phyloP scores from a whole-genome alignment of 2,113 vertebrate genomes.

The Trogon melanurus region DNA sequence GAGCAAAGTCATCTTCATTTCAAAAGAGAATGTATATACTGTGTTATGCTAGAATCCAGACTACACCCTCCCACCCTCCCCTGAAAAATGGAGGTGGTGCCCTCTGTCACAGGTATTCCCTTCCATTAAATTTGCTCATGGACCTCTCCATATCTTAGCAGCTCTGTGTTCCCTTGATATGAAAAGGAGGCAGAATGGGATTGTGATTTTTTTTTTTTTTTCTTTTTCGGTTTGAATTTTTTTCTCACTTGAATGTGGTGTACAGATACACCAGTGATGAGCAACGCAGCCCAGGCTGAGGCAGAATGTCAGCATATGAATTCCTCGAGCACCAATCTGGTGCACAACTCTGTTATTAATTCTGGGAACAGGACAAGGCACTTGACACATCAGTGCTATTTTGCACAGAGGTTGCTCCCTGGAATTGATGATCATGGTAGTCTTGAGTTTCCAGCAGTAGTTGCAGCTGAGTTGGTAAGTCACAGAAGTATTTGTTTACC shows the following conservation, averaged over 20 bases:
- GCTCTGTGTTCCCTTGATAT: background rate
- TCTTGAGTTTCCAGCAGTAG: background rate
- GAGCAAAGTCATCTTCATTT: background rate
- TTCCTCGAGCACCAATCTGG: constrained; percentile 55
- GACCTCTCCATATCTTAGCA: background rate
- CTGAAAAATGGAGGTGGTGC: background rate
- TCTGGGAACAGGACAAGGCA: background rate
- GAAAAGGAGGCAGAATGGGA: background rate
- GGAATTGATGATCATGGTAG: background rate
- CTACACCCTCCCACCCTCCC: background rate
- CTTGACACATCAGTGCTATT: background rate
- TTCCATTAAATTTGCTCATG: background rate
- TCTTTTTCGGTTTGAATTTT: background rate
- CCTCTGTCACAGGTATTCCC: background rate
- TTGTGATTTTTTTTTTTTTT: background rate
- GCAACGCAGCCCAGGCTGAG: background rate
- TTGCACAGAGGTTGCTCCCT: background rate
- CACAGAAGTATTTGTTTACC: background rate
- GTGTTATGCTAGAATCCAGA: background rate
- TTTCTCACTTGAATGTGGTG: background rate
- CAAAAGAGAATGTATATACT: background rate
- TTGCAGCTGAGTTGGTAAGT: background rate
- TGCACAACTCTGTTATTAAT: constrained; percentile 14
- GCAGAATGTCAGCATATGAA: constrained; percentile 52
- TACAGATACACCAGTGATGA: background rate